Evolutionary conservation across 2,797 vertebrate species (phyloP).

Genomic region (Periparus ater): DNA sequence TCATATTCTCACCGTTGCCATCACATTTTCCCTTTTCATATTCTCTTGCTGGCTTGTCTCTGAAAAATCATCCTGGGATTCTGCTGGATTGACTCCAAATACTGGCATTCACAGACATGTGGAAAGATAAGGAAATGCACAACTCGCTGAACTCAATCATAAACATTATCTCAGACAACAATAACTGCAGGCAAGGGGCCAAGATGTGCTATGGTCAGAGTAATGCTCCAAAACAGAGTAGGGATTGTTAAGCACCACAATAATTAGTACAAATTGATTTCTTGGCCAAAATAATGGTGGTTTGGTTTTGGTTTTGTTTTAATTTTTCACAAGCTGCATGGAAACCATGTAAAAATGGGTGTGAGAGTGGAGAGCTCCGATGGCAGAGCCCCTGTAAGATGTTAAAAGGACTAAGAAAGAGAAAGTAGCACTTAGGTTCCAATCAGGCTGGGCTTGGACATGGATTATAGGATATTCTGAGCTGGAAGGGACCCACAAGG

Average conservation of each 20-base stretch:
- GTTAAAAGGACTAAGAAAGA: neutral
- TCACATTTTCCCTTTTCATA: neutral
- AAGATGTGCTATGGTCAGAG: neutral
- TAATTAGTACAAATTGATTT: neutral
- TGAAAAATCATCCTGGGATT: neutral
- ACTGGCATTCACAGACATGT: neutral
- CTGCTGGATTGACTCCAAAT: neutral
- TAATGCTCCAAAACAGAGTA: neutral
- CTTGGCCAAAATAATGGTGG: neutral
- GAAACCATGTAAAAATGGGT: neutral
- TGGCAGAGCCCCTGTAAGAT: neutral
- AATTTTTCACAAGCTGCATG: neutral
- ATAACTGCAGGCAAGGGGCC: neutral
- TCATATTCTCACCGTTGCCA: neutral
- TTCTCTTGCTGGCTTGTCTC: neutral
- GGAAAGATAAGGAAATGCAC: slow-evolving; percentile 30
- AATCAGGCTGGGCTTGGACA: neutral
- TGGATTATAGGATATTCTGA: neutral
- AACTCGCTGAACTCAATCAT: neutral
- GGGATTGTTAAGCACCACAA: neutral
- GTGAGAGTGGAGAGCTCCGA: neutral
- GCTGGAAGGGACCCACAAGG: neutral
- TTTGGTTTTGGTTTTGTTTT: neutral
- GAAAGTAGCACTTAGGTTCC: neutral
- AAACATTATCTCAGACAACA: slow-evolving; percentile 36